Base-by-base conservation (phyloP, 2,113 vertebrate genomes). In the Cryptoleucopteryx plumbea region DNA sequence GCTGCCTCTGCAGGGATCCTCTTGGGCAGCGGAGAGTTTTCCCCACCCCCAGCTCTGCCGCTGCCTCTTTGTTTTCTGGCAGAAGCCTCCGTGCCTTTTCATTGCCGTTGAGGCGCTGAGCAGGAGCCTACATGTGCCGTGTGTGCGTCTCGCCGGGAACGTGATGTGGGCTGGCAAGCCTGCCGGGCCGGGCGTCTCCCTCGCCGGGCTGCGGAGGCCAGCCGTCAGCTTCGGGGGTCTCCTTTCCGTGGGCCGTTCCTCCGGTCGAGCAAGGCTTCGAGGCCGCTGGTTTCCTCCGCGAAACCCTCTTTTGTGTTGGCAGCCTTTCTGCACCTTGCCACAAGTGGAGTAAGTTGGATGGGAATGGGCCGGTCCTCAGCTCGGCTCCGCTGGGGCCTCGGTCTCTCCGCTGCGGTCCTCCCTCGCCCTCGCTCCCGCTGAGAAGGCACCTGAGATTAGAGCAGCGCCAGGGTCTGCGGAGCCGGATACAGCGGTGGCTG, bases 21-120 rank as follows among this genome's bases (percentile, higher is more conserved):
- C 93, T 92, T 93, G 97, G 95, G 97, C 95, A 95, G 96, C 83
- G 45, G 96, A 93, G 95, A 97, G 94, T 93, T 91, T 96, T 97
- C 95, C 96, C 95, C 96, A 94, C 95, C 94, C 92, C 94, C 90
- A 96, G 90, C 93, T 92, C 88, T 87, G 94, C 93, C 53, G 92
- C 96, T 90, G 84, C 95, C 61, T 94, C 96, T 96, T 96, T 97
- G 96, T 97, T 96, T 97, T 95, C 95, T 97, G 93, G 89, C 93
- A 94, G 96, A 94, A 96, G 92, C 94, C 94, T 96, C 97, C 31
- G 86, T 94, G 96, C 92, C 94, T 94, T 92, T 91, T 95, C 93
- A 91, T 94, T 65, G 88, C 92, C 12, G 65, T 75, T 66, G 95
- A 97, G 96, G 83, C 89, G 88, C 94, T 25, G 89, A 95, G 83